Base-by-base conservation (phyloP, 2,888 invertebrate genomes). In the Diaphora mendica region DNA sequence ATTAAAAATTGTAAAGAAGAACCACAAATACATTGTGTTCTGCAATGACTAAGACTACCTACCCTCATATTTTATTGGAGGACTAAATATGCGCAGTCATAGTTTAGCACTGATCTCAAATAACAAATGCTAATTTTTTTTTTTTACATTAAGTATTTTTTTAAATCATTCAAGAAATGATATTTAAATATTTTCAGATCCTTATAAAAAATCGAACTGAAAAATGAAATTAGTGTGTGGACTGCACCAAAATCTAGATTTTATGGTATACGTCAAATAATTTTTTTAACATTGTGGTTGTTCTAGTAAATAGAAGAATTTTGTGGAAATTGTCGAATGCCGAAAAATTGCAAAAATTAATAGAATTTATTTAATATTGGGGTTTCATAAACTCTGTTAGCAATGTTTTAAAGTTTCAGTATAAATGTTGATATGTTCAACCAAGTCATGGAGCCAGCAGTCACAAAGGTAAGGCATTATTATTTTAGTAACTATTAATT, bases 381-480 rank as follows among this genome's bases (percentile, higher is more conserved):
- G 70, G 15, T 71, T 55, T 75, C n/a, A 77, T 62, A 71, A 78
- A 77, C 70, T 74, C 72, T 72, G 67, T 26, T 30, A 70, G 83
- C 23, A 75, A 87, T 87, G 87, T 87, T 82, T 77, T 84, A 81
- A 82, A 70, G 66, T 79, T 77, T 69, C 75, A 72, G 70, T 73
- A 73, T 70, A 71, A 75, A 77, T 33, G 72, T 68, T 79, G 73
- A 76, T 71, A 78, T 73, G 79, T 70, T 62, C 69, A 70, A 73
- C 64, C 23, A 73, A 82, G 82, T 72, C 76, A 89, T 90, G 87
- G 91, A 91, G 73, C 82, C 87, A 74, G 81, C 85, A 69, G 79
- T 86, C 81, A 82, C 84, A 68, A 87, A 87, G 87, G 89, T 89
- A 83, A 78, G 77, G 17, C 26, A 62, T 20, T 30, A n/a, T 65